phyloP scores from a whole-genome alignment of 2,113 vertebrate species.

The Tapirus terrestris region DNA sequence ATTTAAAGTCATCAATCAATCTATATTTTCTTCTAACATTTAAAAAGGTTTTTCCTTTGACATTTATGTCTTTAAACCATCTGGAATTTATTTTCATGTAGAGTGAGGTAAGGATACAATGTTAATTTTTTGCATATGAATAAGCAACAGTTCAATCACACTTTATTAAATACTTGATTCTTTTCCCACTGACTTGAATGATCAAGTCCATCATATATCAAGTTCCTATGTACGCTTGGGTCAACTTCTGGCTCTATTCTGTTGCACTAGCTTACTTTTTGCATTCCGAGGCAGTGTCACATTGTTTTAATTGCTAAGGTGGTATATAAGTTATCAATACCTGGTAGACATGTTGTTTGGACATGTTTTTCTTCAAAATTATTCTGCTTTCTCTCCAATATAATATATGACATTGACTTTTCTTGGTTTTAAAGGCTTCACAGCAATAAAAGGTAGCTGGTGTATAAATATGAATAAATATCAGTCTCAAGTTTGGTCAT shows the following conservation, averaged over 20 bases:
- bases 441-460: neutral
- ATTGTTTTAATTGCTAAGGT: neutral
- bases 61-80: neutral
- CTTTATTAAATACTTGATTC: neutral
- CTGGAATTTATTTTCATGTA: neutral
- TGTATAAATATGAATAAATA: neutral
- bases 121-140: neutral
- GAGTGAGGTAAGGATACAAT: neutral
- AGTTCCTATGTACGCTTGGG: neutral
- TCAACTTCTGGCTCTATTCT: neutral
- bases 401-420: neutral
- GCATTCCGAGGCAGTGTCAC: neutral
- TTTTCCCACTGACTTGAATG: neutral
- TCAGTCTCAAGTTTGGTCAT: neutral
- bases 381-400: neutral
- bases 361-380: neutral
- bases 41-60: neutral
- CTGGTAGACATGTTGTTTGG: neutral
- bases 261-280: constrained; percentile 16
- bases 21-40: neutral
- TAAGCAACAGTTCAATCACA: neutral
- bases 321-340: neutral
- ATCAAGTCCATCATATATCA: neutral
- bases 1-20: neutral
- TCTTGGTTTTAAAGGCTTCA: neutral